These are phyloP conservation scores for Piscicola geometra DNA, from an alignment of 2,888 invertebrate species.

Conservation along the genomic window DNA sequence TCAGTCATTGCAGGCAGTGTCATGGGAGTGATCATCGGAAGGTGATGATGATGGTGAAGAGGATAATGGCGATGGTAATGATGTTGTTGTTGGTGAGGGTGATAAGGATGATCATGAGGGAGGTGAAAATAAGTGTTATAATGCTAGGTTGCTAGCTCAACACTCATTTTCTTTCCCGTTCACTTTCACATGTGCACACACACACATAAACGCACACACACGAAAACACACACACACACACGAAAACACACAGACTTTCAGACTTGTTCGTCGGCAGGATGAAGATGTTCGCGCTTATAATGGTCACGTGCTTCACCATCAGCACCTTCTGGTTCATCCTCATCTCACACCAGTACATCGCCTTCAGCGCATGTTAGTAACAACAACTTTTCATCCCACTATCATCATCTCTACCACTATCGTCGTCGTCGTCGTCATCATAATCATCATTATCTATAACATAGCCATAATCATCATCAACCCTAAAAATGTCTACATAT, in stretches of 20 bases:
- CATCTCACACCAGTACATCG: conserved; percentile 38
- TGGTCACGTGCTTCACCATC: conserved; percentile 33
- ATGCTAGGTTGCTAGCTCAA: conserved; percentile 5
- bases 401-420: no score
- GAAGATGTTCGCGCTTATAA: conserved; percentile 40
- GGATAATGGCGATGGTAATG: conserved; percentile 20
- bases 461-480: no score
- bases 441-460: no score
- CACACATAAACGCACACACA: no score
- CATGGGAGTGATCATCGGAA: conserved; percentile 41
- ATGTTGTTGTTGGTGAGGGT: conserved; percentile 5
- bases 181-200: neutral
- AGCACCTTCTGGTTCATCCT: conserved; percentile 42
- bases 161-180: neutral
- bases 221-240: conserved; percentile 14
- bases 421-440: no score
- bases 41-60: conserved; percentile 37
- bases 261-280: conserved; percentile 41
- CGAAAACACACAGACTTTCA: conserved; percentile 37
- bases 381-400: no score
- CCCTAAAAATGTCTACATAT: no score
- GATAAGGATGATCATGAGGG: conserved; percentile 12
- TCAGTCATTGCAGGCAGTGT: conserved; percentile 40
- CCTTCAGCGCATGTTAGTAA: conserved; percentile 33
- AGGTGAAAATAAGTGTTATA: conserved; percentile 23